These are phyloP conservation scores for Thermophis baileyi DNA, from an alignment of 2,113 vertebrate species.

Conservation along the genomic window DNA sequence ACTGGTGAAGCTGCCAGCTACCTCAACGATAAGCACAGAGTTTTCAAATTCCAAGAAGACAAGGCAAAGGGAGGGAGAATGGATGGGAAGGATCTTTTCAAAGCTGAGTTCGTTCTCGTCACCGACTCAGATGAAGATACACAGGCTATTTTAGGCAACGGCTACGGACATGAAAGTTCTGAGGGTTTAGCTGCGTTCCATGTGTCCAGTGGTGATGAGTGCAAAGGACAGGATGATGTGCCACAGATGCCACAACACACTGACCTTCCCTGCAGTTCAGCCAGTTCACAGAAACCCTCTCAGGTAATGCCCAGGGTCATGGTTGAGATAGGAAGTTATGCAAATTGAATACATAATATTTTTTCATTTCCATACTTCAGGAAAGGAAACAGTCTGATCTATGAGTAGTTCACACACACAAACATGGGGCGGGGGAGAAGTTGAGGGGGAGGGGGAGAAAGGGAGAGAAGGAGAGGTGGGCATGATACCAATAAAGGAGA, in stretches of 20 bases:
- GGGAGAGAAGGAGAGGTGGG: too few relatives aligned
- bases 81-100: conserved; percentile 78
- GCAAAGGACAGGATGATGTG: conserved; percentile 22
- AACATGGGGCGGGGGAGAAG: not conserved
- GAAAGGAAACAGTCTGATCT: not conserved
- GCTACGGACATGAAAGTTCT: conserved; percentile 33
- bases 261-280: not conserved
- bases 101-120: conserved; percentile 83
- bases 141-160: not conserved
- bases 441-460: too few relatives aligned
- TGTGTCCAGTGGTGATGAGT: not conserved
- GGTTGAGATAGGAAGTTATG: not conserved
- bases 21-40: not conserved
- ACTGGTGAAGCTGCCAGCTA: not conserved
- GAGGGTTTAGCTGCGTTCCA: conserved; percentile 49
- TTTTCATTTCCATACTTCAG: conserved; percentile 6
- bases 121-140: conserved; percentile 72
- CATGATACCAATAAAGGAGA: not conserved
- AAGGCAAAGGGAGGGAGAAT: conserved; percentile 60
- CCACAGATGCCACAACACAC: conserved; percentile 7
- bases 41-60: conserved; percentile 28
- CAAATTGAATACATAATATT: not conserved
- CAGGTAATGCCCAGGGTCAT: not conserved
- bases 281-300: conserved; percentile 48
- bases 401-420: not conserved